phyloP scores from a whole-genome alignment of 1,140 invertebrate species.

The Macrosteles quadrilineatus region DNA sequence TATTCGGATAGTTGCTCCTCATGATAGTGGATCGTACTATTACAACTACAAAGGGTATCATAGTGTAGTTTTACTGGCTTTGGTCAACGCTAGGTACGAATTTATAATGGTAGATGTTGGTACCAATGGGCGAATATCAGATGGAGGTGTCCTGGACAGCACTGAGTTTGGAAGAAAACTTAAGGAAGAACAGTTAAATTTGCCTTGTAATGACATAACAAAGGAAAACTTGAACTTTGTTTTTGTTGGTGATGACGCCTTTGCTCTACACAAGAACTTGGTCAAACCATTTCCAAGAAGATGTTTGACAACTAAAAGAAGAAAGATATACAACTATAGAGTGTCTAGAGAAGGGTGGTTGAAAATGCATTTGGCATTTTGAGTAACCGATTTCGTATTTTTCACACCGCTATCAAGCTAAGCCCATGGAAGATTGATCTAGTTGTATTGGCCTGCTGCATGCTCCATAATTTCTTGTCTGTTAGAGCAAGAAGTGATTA shows the following conservation, averaged over 20 bases:
- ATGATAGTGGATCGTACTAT: constrained; percentile 50
- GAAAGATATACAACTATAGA: constrained; percentile 50
- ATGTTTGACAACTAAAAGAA: constrained; percentile 39
- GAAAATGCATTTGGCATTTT: constrained; percentile 57
- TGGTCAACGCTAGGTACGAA: constrained; percentile 51
- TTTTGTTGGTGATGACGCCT: constrained; percentile 52
- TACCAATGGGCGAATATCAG: constrained; percentile 49
- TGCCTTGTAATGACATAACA: constrained; percentile 42
- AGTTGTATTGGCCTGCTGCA: constrained; percentile 32
- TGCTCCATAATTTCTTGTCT: constrained; percentile 35
- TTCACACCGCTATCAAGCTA: constrained; percentile 45
- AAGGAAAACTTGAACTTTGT: constrained; percentile 43
- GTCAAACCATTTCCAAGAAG: constrained; percentile 52
- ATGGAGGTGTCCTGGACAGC: constrained; percentile 47
- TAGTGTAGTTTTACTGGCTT: constrained; percentile 55
- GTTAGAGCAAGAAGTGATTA: constrained; percentile 6
- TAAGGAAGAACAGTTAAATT: constrained; percentile 43
- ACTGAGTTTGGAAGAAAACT: constrained; percentile 45
- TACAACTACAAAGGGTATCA: constrained; percentile 56
- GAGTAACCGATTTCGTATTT: constrained; percentile 49
- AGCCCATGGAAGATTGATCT: constrained; percentile 38
- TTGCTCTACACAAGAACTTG: constrained; percentile 43
- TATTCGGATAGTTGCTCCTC: constrained; percentile 49
- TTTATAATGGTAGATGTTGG: constrained; percentile 40
- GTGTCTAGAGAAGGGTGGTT: constrained; percentile 48